These are phyloP conservation scores for Strigamia transsilvanica DNA, from an alignment of 2,888 invertebrate genomes.

Conservation along the genomic window DNA sequence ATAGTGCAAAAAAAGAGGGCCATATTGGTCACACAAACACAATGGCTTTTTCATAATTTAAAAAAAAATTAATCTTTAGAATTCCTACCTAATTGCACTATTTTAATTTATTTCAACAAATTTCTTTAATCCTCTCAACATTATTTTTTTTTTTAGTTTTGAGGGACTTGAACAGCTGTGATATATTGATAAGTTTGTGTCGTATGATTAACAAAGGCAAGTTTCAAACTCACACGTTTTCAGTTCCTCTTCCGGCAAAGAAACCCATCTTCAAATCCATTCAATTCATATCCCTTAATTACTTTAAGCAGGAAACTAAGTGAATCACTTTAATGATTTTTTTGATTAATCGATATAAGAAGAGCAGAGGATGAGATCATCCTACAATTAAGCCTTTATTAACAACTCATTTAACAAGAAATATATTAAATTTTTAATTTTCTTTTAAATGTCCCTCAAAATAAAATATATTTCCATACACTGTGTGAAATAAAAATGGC, in stretches of 20 bases:
- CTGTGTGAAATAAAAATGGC: not conserved
- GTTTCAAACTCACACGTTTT: slow-evolving; percentile 44
- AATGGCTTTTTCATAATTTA: not conserved
- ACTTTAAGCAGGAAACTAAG: slow-evolving; percentile 40
- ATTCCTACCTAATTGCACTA: slow-evolving; percentile 18
- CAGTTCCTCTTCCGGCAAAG: slow-evolving; percentile 38
- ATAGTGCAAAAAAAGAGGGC: slow-evolving; percentile 26
- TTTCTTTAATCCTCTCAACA: not conserved
- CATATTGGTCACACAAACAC: slow-evolving; percentile 31
- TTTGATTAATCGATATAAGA: slow-evolving; percentile 9
- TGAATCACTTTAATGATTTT: slow-evolving; percentile 31
- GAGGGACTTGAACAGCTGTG: slow-evolving; percentile 2
- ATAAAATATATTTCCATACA: too few relatives aligned
- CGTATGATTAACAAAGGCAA: slow-evolving; percentile 10
- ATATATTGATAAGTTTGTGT: slow-evolving; percentile 23
- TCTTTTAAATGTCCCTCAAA: too few relatives aligned
- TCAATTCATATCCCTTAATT: slow-evolving; percentile 43
- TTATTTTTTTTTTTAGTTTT: not conserved
- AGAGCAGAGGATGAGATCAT: not conserved
- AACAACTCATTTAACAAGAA: not conserved
- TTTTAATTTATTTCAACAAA: slow-evolving; percentile 17
- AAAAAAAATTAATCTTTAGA: not conserved
- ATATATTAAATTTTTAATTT: not conserved
- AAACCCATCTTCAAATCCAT: slow-evolving; percentile 34
- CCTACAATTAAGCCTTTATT: not conserved